Conservation (phyloP, 1,140 invertebrate genomes). For the Drosophila paulistorum region DNA sequence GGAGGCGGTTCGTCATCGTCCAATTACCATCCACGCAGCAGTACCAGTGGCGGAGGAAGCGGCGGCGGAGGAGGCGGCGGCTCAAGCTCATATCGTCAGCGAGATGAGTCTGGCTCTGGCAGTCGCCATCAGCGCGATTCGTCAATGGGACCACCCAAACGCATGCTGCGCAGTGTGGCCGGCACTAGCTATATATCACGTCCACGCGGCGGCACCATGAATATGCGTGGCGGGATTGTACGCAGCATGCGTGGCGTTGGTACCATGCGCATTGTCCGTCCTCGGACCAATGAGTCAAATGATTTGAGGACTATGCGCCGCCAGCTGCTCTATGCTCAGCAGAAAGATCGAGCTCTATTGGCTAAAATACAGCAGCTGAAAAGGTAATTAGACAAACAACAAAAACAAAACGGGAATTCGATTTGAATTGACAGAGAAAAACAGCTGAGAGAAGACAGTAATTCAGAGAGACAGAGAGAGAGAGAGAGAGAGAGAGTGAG, state of each 20-base stretch:
- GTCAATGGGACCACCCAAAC: constrained; percentile 80
- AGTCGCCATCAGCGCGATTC: constrained; percentile 70
- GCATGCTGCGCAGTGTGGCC: constrained; percentile 70
- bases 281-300: constrained; percentile 64
- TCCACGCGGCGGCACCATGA: constrained; percentile 64
- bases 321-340: constrained; percentile 76
- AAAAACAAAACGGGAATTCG: constrained; percentile 25
- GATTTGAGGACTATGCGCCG: constrained; percentile 80
- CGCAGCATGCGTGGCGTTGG: constrained; percentile 74
- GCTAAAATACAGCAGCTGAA: constrained; percentile 81
- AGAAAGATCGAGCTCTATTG: constrained; percentile 78
- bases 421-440: constrained; percentile 3
- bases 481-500: not conserved
- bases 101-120: constrained; percentile 57
- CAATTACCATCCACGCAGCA: constrained; percentile 67
- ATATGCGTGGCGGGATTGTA: constrained; percentile 65
- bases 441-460: not conserved
- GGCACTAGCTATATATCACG: constrained; percentile 74
- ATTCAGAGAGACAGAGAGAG: not conserved
- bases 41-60: constrained; percentile 44
- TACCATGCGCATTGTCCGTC: constrained; percentile 69
- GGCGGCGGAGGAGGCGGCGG: constrained; percentile 42
- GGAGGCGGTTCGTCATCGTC: constrained; percentile 64
- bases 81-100: constrained; percentile 66
- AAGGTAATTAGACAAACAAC: constrained; percentile 71